Percentiles rank a stretch among this genome's conserved stretches.
phyloP scores from a whole-genome alignment of 2,113 vertebrate species.

The Triplophysa rosa region DNA sequence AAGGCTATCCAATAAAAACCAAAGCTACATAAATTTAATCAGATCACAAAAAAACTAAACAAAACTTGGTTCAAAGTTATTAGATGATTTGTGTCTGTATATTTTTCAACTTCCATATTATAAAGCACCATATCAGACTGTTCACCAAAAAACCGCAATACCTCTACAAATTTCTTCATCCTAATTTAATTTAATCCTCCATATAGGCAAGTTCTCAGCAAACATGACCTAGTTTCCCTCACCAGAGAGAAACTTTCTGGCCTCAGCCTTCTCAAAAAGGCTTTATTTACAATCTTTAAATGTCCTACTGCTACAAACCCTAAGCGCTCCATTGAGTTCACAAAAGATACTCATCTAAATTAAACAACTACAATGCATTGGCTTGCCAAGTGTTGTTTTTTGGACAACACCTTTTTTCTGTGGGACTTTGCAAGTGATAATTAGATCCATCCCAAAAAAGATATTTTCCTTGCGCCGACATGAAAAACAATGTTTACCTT shows the following conservation, averaged over 20 bases:
- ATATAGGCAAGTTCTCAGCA: constrained; percentile 49
- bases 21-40: too few relatives aligned
- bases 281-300: constrained; percentile 44
- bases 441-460: constrained; percentile 41
- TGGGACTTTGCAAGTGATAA: constrained; percentile 38
- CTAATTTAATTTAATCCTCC: constrained; percentile 57
- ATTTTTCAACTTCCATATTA: constrained; percentile 41
- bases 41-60: too few relatives aligned
- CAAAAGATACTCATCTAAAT: constrained; percentile 18
- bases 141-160: constrained; percentile 48
- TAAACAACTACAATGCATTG: constrained; percentile 4
- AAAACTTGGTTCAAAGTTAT: constrained; percentile 7
- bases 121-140: constrained; percentile 36
- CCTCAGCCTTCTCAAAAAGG: constrained; percentile 36
- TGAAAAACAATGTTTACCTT: constrained; percentile 43
- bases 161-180: constrained; percentile 53
- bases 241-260: constrained; percentile 37
- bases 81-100: constrained; percentile 24
- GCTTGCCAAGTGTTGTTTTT: constrained; percentile 10
- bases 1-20: not conserved
- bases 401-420: constrained; percentile 37
- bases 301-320: constrained; percentile 27
- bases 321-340: not conserved
- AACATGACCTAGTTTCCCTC: constrained; percentile 52
- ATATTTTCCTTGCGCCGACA: constrained; percentile 17